A percentile compares a stretch with the other conserved stretches of the same genome.
Evolutionary conservation across 2,888 invertebrate species (phyloP).

Genomic region (Mayetiola destructor): DNA sequence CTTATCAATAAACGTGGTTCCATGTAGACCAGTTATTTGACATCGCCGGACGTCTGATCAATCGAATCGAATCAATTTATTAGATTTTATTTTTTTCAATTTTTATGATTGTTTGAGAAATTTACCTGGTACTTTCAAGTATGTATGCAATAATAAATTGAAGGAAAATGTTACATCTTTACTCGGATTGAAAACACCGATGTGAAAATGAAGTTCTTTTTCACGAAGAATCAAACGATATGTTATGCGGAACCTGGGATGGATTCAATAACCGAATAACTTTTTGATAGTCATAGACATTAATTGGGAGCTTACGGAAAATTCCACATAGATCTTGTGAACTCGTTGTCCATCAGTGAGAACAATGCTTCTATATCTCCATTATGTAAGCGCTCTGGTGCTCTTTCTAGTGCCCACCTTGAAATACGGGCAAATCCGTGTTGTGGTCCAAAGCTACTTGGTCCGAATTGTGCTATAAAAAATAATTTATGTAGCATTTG

Average conservation of each 20-base stretch:
- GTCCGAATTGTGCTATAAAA: conserved; percentile 75
- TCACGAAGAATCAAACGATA: conserved; percentile 81
- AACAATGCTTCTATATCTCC: conserved; percentile 88
- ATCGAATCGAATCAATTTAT: no score
- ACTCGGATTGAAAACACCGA: conserved; percentile 87
- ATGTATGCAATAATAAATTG: conserved; percentile 85
- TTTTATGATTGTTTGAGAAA: no score
- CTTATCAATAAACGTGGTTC: conserved; percentile 81
- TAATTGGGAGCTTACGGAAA: conserved; percentile 50
- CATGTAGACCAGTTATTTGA: conserved; percentile 84
- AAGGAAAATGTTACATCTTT: conserved; percentile 82
- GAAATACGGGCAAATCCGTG: conserved; percentile 92
- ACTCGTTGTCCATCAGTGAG: conserved; percentile 83
- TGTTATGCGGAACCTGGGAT: conserved; percentile 69
- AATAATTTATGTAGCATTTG: neutral
- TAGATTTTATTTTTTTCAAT: no score
- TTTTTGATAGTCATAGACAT: conserved; percentile 13
- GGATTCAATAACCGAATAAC: conserved; percentile 14
- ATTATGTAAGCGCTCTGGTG: conserved; percentile 73
- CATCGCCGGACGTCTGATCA: conserved; percentile 84
- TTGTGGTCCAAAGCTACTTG: conserved; percentile 88
- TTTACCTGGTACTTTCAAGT: conserved; percentile 90
- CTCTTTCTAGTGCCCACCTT: conserved; percentile 80
- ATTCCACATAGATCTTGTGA: conserved; percentile 88
- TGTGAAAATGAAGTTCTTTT: conserved; percentile 83